Base-by-base conservation (phyloP, 2,888 invertebrate genomes). In the Stomorhina lunata region DNA sequence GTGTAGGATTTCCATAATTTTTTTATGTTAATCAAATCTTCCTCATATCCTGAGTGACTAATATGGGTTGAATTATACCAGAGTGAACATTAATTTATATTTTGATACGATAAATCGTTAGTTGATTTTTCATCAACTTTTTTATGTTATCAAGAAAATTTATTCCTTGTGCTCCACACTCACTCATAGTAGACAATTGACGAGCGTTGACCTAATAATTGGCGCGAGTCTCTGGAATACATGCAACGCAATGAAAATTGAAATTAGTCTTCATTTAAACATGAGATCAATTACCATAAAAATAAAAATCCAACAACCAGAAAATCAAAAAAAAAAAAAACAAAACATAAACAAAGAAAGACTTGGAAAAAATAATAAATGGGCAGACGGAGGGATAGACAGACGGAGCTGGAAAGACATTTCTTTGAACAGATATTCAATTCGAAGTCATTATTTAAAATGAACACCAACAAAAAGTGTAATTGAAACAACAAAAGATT, bases 191-290 rank as follows among this genome's bases (percentile, higher is more conserved):
- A 40, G 17, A 63, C 40, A 53, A 73, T 82, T 71, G 76, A 77
- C 78, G 79, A 82, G 45, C 82, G 75, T 79, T 82, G 82, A 79
- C 79, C 82, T 15, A 82, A 82, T 82, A 79, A 82, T 79, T 75
- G 71, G 69, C 69, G 75, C 75, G 25, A 59, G 75, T 71, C 55
- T 59, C 48, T 43, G 32, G 34, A 57, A 34, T 2, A 15, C 27
- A 37, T 7, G 22, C 50, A 59, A 66, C 43, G 32, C 48, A 34
- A 20, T 12, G 48, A 50, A 25, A 15, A 66, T 50, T 48, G 40
- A 81, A 81, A 73, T 75, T 73, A 63, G 66, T 68, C 68, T 73
- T 45, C 55, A 73, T 73, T 68, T 78, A 81, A 73, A 73, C 81
- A 81, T 81, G 59, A 68, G 77, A 81, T 81, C 81, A 82, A 79